Evolutionary conservation across 2,113 vertebrate genomes (phyloP), one percentile per base, ranked within the genome.

Genomic region (Tragelaphus buxtoni): DNA sequence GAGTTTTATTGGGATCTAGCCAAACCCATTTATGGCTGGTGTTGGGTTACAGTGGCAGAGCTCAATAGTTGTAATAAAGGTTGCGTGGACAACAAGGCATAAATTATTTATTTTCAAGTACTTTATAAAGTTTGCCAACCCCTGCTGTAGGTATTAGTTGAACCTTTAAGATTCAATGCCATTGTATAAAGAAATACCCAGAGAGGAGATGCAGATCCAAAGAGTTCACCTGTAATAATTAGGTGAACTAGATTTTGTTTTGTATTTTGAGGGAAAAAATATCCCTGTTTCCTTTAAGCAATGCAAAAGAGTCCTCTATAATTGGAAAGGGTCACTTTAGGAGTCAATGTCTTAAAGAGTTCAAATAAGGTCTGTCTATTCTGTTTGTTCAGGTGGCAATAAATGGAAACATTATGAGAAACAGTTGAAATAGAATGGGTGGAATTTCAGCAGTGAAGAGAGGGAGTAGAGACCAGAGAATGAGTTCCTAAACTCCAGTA

Each of bases 361-460:
- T 88, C 55, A 92, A n/a, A 91, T 51, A 61, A 77, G 72, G 28
- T 74, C 45, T 56, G 22, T 96, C 47, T 76, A 83, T 91, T 95
- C n/a, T 81, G 42, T 82, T 60, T 87, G 30, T 81, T 90, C 53
- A 63, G 24, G n/a, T 47, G 28, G 49, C 39, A 69, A 58, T 92
- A 83, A 88, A 81, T 90, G 6, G 55, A 94, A 96, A 82, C 1
- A 69, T 42, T 94, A 77, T 53, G 51, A 96, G 95, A 92, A 94
- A 51, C 2, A 45, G 39, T n/a, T 20, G 61, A 95, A 77, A 94
- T 61, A 88, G 94, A 90, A 77, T 55, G 24, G 53, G 22, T 53
- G 58, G 32, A 91, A 96, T 85, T 91, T 92, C 26, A 94, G 51
- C 51, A 94, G 16, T 45, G 9, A 88, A 92, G 32, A 92, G 17